phyloP scores from a whole-genome alignment of 2,888 invertebrate genomes.

The Schrankia costaestrigalis region DNA sequence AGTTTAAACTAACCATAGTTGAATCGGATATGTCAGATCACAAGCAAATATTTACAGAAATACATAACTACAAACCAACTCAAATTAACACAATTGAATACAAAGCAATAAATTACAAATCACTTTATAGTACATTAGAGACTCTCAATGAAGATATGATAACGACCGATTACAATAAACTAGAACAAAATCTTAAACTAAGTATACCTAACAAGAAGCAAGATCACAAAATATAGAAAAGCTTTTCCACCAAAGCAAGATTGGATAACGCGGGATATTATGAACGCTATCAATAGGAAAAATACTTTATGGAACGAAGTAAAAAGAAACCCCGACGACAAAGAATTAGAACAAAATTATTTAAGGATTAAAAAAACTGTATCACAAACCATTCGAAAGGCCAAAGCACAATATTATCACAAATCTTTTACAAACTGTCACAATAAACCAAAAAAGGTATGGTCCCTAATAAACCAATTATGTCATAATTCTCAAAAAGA shows the following conservation, averaged over 20 bases:
- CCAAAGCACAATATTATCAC: constrained; percentile 14
- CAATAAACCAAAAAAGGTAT: constrained; percentile 21
- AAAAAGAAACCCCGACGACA: constrained; percentile 13
- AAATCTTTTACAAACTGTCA: constrained; percentile 13
- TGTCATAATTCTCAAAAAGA: constrained; percentile 15
- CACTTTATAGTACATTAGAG: background rate
- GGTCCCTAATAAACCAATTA: constrained; percentile 22
- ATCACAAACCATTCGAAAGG: constrained; percentile 6
- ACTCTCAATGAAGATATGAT: background rate
- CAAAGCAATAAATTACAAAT: constrained; percentile 7
- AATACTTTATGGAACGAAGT: constrained; percentile 17
- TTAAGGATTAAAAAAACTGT: constrained; percentile 5
- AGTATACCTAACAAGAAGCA: constrained; percentile 8
- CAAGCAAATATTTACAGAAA: constrained; percentile 1
- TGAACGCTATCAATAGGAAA: constrained; percentile 19
- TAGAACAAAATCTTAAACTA: constrained; percentile 2
- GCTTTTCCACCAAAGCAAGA: constrained; percentile 16
- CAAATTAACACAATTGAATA: constrained; percentile 5
- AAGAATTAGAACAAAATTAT: constrained; percentile 9
- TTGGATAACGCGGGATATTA: constrained; percentile 25
- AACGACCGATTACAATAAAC: background rate
- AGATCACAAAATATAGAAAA: constrained; percentile 17
- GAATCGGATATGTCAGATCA: constrained; percentile 1
- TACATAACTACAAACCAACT: background rate
- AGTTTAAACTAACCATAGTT: background rate